A percentile compares a stretch with the other conserved stretches of the same genome.
phyloP scores from a whole-genome alignment of 2,797 vertebrate genomes.

The Hoplostethus mediterraneus region DNA sequence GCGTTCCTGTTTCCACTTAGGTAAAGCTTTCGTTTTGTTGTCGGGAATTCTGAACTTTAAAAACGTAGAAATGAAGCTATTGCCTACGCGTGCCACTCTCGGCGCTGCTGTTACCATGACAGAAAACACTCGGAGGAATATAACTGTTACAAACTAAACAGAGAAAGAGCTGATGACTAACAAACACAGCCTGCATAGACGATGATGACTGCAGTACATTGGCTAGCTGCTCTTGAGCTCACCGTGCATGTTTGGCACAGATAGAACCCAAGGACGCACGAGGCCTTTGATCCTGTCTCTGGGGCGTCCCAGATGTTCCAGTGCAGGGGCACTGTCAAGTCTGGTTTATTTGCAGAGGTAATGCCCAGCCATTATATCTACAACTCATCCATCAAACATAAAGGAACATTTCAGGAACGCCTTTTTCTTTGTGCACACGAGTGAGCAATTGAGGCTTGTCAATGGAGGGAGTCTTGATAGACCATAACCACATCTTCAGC shows the following conservation, averaged over 20 bases:
- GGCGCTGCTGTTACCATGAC: conserved; percentile 46
- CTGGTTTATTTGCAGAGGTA: conserved; percentile 79
- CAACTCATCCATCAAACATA: conserved; percentile 78
- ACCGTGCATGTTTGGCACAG: conserved; percentile 72
- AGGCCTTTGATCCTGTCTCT: conserved; percentile 75
- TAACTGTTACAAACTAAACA: conserved; percentile 50
- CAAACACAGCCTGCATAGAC: conserved; percentile 58
- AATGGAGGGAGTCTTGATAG: conserved; percentile 62
- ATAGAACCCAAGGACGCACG: conserved; percentile 71
- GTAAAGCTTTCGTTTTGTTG: conserved; percentile 41
- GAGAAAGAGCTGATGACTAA: conserved; percentile 68
- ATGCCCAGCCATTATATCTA: conserved; percentile 71
- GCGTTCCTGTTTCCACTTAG: conserved; percentile 55
- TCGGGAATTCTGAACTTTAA: conserved; percentile 43
- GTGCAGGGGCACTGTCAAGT: conserved; percentile 72
- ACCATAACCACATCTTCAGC: conserved; percentile 62
- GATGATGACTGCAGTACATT: conserved; percentile 63
- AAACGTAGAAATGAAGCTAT: conserved; percentile 56
- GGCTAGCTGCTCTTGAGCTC: conserved; percentile 55
- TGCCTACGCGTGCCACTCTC: conserved; percentile 18
- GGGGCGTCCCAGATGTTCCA: conserved; percentile 79
- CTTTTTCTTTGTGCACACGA: conserved; percentile 51
- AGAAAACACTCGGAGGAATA: conserved; percentile 53
- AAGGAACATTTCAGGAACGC: conserved; percentile 59
- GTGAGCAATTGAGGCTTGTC: conserved; percentile 69